Base-by-base conservation (phyloP, 1,140 invertebrate genomes). In the Akabosia matsudoensis region DNA sequence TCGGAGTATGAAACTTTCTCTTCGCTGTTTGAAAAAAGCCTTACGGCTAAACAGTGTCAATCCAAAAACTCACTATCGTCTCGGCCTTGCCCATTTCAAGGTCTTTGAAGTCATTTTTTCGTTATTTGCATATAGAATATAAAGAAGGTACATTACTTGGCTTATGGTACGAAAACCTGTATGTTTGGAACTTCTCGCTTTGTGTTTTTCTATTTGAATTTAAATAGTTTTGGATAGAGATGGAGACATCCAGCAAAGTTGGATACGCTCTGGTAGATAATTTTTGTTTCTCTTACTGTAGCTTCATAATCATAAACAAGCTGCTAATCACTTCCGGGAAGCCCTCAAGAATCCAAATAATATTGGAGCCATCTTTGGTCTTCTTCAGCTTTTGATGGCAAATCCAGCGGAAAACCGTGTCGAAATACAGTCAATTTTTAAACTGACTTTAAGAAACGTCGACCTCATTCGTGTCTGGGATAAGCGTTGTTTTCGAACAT, bases 311-410 rank as follows among this genome's bases (percentile, higher is more conserved):
- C 30, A 26, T 2, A 72, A 76, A 18, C 18, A 24, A 31, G 75
- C 75, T 10, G 14, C 14, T 16, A 0, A 4, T 0, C 75, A 76
- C 22, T 37, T 76, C 3, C 70, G 70, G 16, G 51, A 14, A 4
- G 72, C 28, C 3, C 30, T 52, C 10, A 4, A 54, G 30, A 45
- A 73, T 28, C 37, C 71, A 2, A n/a, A 14, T 3, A 73, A 73
- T 30, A 76, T 76, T 31, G 75, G 75, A 33, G 75, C 75, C 31
- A 16, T 73, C 1, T 54, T 71, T 26, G 75, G 75, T 45, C 52
- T 73, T 16, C 7, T 76, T 1, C 75, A 76, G 64, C 30, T 76
- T 56, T 51, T 76, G 24, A 61, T 76, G 70, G n/a, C n/a, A 28
- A 26, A 4, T 18, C 70, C 70, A 7, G 24, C 34, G 2, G 24